Evolutionary conservation across 2,113 vertebrate genomes (phyloP).

Genomic region (Ptyas mucosa): DNA sequence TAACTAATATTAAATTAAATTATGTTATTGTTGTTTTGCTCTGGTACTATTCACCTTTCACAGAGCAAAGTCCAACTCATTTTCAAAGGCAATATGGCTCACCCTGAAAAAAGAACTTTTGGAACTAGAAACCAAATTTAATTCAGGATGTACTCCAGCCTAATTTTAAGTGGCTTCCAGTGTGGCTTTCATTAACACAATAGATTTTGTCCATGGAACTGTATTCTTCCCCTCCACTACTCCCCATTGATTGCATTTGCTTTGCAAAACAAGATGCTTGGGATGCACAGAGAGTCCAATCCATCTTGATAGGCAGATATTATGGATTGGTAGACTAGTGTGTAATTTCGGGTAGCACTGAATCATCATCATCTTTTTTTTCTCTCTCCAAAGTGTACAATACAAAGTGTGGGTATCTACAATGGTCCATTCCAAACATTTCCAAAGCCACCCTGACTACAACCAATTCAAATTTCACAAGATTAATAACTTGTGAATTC

Average conservation of each 20-base stretch:
- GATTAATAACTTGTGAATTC: not conserved
- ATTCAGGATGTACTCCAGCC: not conserved
- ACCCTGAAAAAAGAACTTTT: not conserved
- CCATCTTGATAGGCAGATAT: not conserved
- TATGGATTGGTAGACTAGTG: not conserved
- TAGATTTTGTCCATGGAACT: not conserved
- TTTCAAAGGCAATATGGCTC: not conserved
- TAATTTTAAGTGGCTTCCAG: not conserved
- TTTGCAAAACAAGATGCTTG: not conserved
- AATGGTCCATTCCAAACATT: not conserved
- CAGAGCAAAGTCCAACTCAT: not conserved
- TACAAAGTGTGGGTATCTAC: too few species aligned
- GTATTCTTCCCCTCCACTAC: not conserved
- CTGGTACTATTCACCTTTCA: not conserved
- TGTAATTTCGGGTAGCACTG: not conserved
- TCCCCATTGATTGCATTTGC: not conserved
- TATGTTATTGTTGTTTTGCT: not conserved
- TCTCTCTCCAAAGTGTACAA: not conserved
- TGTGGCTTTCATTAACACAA: not conserved
- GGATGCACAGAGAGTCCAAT: not conserved
- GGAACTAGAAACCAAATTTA: not conserved
- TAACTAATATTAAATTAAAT: not conserved
- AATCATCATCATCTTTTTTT: not conserved
- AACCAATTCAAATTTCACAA: not conserved
- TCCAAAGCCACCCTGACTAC: not conserved